phyloP scores from a whole-genome alignment of 1,140 invertebrate genomes.

The Parasteatoda tepidariorum region DNA sequence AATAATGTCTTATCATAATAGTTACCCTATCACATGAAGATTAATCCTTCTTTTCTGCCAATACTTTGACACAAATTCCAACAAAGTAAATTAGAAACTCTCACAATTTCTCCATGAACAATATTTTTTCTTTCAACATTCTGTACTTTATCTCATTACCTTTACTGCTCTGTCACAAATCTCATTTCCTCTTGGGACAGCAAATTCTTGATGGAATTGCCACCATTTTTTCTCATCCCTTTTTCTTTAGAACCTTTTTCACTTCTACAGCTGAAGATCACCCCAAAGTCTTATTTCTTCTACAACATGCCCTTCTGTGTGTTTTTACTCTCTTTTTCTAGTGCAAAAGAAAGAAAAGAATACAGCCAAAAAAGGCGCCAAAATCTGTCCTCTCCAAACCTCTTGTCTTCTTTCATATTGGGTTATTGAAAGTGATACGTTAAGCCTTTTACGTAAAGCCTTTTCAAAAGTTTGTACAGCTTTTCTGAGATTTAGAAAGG shows the following conservation, averaged over 20 bases:
- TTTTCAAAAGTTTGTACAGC: slow-evolving; percentile 4
- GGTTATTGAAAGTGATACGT: not conserved
- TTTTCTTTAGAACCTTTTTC: not conserved
- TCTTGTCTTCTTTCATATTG: not conserved
- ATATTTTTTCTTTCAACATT: no score
- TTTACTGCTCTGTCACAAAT: slow-evolving; percentile 3
- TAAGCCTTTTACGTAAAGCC: not conserved
- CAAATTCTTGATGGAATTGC: slow-evolving; percentile 2
- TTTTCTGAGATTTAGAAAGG: not conserved
- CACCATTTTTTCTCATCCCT: not conserved
- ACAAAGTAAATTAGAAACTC: no score
- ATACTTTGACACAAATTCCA: no score
- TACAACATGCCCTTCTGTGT: not conserved
- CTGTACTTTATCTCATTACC: slow-evolving; percentile 1
- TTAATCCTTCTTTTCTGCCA: no score
- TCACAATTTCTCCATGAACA: no score
- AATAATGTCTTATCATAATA: no score
- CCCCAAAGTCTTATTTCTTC: not conserved
- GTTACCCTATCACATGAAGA: no score
- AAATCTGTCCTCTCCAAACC: not conserved
- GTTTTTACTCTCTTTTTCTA: not conserved
- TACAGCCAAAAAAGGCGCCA: not conserved
- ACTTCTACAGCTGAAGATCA: not conserved
- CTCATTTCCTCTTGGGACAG: not conserved
- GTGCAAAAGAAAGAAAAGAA: not conserved